Percentiles rank a stretch among this genome's conserved stretches.
Conservation (phyloP, 2,113 vertebrate species). For the Ciconia boyciana region DNA sequence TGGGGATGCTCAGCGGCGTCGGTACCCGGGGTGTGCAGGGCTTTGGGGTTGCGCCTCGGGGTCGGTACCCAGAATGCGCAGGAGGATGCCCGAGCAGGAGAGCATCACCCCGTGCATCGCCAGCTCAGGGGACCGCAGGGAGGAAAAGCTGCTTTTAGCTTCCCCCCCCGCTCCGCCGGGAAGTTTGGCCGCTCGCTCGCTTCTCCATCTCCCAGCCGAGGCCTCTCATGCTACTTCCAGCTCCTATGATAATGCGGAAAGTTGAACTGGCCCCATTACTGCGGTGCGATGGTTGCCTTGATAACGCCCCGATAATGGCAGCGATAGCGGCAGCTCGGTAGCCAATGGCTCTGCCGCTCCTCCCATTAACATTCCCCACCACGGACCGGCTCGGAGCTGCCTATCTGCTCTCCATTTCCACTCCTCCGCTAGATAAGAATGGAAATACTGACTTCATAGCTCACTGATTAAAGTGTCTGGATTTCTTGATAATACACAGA, state of each 20-base stretch:
- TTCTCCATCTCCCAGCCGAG: slow-evolving; percentile 80
- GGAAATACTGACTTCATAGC: slow-evolving; percentile 99
- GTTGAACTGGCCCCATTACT: slow-evolving; percentile 99
- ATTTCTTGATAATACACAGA: slow-evolving; percentile 99
- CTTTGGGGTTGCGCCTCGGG: no score
- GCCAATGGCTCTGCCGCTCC: slow-evolving; percentile 89
- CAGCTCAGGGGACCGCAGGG: rapidly evolving
- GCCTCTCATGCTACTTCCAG: slow-evolving; percentile 92
- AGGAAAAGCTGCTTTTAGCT: neutral
- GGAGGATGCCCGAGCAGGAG: rapidly evolving
- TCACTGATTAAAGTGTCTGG: slow-evolving; percentile 99
- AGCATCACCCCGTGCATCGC: rapidly evolving
- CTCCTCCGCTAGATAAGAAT: slow-evolving; percentile 99
- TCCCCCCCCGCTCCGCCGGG: neutral
- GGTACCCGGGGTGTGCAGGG: neutral
- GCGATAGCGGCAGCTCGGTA: slow-evolving; percentile 90
- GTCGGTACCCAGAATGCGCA: rapidly evolving
- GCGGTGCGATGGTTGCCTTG: slow-evolving; percentile 90
- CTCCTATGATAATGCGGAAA: slow-evolving; percentile 99
- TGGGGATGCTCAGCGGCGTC: neutral
- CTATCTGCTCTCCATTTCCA: slow-evolving; percentile 99
- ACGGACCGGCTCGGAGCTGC: slow-evolving; percentile 88
- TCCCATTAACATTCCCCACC: slow-evolving; percentile 99
- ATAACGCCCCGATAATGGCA: slow-evolving; percentile 97
- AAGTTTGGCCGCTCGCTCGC: slow-evolving; percentile 55